These are phyloP conservation scores for Piaya cayana DNA, from an alignment of 2,113 vertebrate species.

Conservation along the genomic window DNA sequence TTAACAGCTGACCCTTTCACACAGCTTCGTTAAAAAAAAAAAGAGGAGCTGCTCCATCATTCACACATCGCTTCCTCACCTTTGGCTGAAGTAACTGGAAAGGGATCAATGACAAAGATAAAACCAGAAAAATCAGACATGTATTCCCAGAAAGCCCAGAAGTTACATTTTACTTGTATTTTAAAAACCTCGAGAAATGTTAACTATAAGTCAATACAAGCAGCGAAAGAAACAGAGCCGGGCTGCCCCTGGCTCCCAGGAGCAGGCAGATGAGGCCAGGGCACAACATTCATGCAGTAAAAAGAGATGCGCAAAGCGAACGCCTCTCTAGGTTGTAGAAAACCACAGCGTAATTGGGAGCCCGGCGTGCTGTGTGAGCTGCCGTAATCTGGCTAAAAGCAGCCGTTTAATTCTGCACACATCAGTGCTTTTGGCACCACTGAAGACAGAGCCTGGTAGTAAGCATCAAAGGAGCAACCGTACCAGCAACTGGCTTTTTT, in stretches of 20 bases:
- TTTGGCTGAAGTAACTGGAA: conserved; percentile 22
- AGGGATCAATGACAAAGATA: conserved; percentile 23
- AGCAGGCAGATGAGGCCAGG: not conserved
- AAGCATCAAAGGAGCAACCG: not conserved
- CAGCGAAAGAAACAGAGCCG: not conserved
- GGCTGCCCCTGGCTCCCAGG: not conserved
- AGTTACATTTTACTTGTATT: conserved; percentile 7
- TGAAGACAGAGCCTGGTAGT: not conserved
- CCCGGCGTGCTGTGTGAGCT: not conserved
- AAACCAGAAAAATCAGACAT: conserved; percentile 18
- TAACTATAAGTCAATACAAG: not conserved
- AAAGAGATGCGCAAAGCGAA: not conserved
- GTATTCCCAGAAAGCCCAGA: not conserved
- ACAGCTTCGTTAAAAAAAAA: not conserved
- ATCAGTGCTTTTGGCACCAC: not conserved
- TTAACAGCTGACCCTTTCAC: conserved; percentile 23
- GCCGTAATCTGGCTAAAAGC: not conserved
- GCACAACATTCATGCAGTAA: not conserved
- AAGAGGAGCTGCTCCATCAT: not conserved
- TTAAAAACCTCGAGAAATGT: conserved; percentile 19
- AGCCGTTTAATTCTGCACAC: not conserved
- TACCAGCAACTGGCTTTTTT: not conserved
- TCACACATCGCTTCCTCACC: conserved; percentile 8
- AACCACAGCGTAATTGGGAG: not conserved
- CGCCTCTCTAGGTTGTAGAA: not conserved